phyloP scores from a whole-genome alignment of 2,888 invertebrate species.

The Oscheius sp. region DNA sequence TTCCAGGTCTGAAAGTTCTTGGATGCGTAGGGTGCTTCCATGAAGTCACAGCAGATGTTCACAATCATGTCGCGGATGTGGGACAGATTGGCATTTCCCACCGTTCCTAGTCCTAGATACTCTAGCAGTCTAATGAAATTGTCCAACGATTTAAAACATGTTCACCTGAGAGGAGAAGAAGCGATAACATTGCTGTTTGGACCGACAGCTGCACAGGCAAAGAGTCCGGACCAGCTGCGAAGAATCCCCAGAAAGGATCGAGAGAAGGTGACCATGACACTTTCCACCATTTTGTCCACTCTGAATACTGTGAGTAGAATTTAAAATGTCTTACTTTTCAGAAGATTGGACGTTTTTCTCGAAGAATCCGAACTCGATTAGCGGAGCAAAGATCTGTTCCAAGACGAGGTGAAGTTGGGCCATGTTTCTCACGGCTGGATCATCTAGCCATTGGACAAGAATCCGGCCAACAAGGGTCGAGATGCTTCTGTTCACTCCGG shows the following conservation, averaged over 20 bases:
- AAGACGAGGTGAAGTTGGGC: constrained; percentile 77
- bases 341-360: constrained; percentile 36
- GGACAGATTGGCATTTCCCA: constrained; percentile 54
- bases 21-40: constrained; percentile 64
- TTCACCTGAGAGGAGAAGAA: constrained; percentile 60
- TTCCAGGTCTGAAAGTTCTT: constrained; percentile 63
- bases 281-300: constrained; percentile 40
- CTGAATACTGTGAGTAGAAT: not conserved
- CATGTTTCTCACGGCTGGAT: constrained; percentile 55
- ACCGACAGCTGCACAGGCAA: constrained; percentile 76
- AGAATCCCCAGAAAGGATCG: constrained; percentile 55
- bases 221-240: constrained; percentile 78
- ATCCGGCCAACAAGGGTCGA: constrained; percentile 55
- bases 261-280: constrained; percentile 51
- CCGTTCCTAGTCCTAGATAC: constrained; percentile 61
- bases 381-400: constrained; percentile 87
- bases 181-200: constrained; percentile 48
- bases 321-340: constrained; percentile 14
- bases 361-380: constrained; percentile 81
- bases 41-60: constrained; percentile 66
- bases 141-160: not conserved
- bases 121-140: constrained; percentile 49
- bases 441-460: constrained; percentile 65
- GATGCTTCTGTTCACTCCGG: constrained; percentile 47
- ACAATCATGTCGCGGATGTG: constrained; percentile 64